Conservation (phyloP, 1,140 invertebrate genomes). For the Nasonia giraulti region DNA sequence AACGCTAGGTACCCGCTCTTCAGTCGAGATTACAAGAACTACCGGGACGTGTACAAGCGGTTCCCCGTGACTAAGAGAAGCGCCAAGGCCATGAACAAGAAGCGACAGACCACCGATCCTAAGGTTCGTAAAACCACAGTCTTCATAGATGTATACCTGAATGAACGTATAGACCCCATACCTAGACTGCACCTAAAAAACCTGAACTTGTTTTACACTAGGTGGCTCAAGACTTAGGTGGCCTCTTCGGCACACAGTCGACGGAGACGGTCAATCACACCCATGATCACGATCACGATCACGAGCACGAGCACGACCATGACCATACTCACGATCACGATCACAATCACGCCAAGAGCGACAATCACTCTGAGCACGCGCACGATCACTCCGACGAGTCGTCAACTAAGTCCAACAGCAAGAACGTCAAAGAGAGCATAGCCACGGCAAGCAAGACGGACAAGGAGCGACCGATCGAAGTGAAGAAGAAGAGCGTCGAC, state of each 20-base stretch:
- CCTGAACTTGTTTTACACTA: conserved; percentile 36
- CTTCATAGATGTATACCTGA: background rate
- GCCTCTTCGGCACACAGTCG: conserved; percentile 63
- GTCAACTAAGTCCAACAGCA: conserved; percentile 53
- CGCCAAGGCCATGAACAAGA: conserved; percentile 59
- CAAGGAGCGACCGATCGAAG: conserved; percentile 72
- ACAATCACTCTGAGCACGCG: conserved; percentile 59
- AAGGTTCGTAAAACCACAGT: conserved; percentile 60
- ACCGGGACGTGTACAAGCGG: conserved; percentile 64
- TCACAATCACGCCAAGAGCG: conserved; percentile 62
- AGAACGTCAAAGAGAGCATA: conserved; percentile 40
- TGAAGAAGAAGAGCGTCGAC: conserved; percentile 86
- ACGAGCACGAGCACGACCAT: conserved; percentile 55
- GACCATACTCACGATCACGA: conserved; percentile 54
- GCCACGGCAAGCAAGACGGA: conserved; percentile 50
- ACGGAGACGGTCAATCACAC: conserved; percentile 58
- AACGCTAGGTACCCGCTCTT: conserved; percentile 63
- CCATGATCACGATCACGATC: conserved; percentile 59
- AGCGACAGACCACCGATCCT: conserved; percentile 64
- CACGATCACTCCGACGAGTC: conserved; percentile 63
- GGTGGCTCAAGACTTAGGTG: conserved; percentile 69
- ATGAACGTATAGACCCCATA: background rate
- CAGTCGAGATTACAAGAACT: conserved; percentile 60
- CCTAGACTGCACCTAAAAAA: background rate
- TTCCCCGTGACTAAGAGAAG: conserved; percentile 68